These are phyloP conservation scores for Alosa alosa DNA, from an alignment of 2,113 vertebrate genomes.

Conservation along the genomic window DNA sequence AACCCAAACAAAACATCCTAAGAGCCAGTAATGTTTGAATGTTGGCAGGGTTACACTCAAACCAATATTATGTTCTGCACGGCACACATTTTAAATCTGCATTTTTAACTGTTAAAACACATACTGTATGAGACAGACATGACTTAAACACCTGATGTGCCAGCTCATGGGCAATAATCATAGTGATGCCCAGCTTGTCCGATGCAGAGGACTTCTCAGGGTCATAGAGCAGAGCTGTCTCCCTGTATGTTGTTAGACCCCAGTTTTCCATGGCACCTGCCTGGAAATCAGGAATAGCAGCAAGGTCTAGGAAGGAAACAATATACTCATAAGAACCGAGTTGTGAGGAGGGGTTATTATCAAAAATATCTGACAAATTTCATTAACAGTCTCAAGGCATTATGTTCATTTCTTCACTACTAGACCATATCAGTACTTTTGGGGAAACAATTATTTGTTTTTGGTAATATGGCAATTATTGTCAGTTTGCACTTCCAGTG, in stretches of 20 bases:
- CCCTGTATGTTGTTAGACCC: conserved; percentile 77
- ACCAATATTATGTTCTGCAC: not conserved
- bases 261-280: conserved; percentile 81
- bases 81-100: not conserved
- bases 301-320: conserved; percentile 66
- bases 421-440: not conserved
- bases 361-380: too few species aligned
- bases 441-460: not conserved
- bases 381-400: not conserved
- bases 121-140: not conserved
- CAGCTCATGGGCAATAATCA: conserved; percentile 74
- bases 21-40: not conserved
- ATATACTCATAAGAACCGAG: not conserved
- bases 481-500: conserved; percentile 56
- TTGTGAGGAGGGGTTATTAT: not conserved
- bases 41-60: not conserved
- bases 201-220: conserved; percentile 68
- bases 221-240: conserved; percentile 70
- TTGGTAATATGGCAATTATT: not conserved
- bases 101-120: not conserved
- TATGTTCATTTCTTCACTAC: not conserved
- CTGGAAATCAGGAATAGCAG: conserved; percentile 79
- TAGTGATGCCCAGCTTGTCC: conserved; percentile 70
- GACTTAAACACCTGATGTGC: conserved; percentile 71
- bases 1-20: not conserved